Base-by-base conservation (phyloP, 2,888 invertebrate species). In the Leptinotarsa peninsularis region DNA sequence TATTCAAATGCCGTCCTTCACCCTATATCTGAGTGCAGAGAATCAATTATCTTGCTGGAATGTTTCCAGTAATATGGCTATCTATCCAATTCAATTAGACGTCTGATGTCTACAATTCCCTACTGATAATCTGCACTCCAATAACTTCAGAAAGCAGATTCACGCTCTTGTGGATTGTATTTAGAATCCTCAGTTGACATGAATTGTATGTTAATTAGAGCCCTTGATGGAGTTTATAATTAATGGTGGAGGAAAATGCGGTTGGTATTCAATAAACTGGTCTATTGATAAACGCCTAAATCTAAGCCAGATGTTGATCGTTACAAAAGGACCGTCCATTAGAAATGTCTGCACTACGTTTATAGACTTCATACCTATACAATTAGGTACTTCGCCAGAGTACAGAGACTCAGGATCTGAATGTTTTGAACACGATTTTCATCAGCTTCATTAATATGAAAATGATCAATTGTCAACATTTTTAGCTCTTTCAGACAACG, bases 131-230 rank as follows among this genome's bases (percentile, higher is more conserved):
- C 58, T 23, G 23, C 21, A 58, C 58, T 58, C 23, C 21, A 58
- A 58, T 58, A 21, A 21, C 23, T 58, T 4, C 27, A 14, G 21
- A 58, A 58, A 58, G 23, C 23, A 58, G 15, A 58, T 58, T 58
- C 58, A 15, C 14, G 21, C 58, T 23, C 13, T 58, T 58, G 58
- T 14, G 15, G 56, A 23, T 23, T 14, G 21, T 23, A 58, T 23
- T 23, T 4, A 23, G 21, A 58, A 4, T 58, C 15, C 18, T 23
- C 58, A 58, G 58, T 58, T 58, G 58, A 27, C 4, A 23, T 15
- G 23, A 23, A 58, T 58, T 23, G 14, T 58, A 58, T 58, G 58
- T 58, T 23, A 23, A 58, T 58, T 23, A 58, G 58, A 58, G 23
- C 58, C 27, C 21, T 58, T 58, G 15, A 58, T 23, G 23, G 4